A percentile compares a stretch with the other conserved stretches of the same genome.
These are phyloP conservation scores for Dascillus cervinus DNA, from an alignment of 2,888 invertebrate species.

Conservation along the genomic window DNA sequence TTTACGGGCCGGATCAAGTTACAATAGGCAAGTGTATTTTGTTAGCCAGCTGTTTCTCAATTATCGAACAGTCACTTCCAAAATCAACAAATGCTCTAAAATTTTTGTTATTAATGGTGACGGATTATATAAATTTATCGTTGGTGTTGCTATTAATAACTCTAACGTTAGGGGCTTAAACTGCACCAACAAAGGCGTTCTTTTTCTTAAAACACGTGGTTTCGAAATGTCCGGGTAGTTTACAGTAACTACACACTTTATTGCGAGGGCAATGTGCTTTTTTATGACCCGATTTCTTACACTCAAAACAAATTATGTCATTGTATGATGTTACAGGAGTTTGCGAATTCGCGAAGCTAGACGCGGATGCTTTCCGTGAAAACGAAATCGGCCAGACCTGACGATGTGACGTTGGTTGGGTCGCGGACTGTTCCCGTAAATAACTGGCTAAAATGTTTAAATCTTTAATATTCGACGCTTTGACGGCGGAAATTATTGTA, in stretches of 20 bases:
- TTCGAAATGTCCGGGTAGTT: constrained; percentile 6
- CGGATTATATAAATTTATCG: constrained; percentile 9
- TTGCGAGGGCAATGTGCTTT: constrained; percentile 2
- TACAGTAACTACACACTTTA: constrained; percentile 9
- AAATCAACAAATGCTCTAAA: constrained; percentile 9
- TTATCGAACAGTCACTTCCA: constrained; percentile 11
- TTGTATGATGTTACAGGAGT: too few species aligned
- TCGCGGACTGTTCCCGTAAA: too few species aligned
- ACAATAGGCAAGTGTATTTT: too few species aligned
- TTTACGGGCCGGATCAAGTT: too few species aligned
- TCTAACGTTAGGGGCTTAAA: neutral
- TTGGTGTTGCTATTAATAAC: too few species aligned
- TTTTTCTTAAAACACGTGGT: constrained; percentile 6
- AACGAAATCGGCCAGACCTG: too few species aligned
- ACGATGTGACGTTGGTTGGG: neutral
- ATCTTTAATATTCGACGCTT: constrained; percentile 12
- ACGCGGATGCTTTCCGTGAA: too few species aligned
- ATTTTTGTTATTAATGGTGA: constrained; percentile 1
- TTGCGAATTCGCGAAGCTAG: too few species aligned
- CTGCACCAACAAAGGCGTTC: constrained; percentile 2
- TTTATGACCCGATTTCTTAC: constrained; percentile 4
- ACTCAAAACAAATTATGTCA: constrained; percentile 2
- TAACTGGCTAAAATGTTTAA: constrained; percentile 11
- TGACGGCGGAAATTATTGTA: constrained; percentile 12
- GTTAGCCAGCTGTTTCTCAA: neutral